Conservation (phyloP, 2,888 invertebrate species). For the Yponomeuta cagnagella region DNA sequence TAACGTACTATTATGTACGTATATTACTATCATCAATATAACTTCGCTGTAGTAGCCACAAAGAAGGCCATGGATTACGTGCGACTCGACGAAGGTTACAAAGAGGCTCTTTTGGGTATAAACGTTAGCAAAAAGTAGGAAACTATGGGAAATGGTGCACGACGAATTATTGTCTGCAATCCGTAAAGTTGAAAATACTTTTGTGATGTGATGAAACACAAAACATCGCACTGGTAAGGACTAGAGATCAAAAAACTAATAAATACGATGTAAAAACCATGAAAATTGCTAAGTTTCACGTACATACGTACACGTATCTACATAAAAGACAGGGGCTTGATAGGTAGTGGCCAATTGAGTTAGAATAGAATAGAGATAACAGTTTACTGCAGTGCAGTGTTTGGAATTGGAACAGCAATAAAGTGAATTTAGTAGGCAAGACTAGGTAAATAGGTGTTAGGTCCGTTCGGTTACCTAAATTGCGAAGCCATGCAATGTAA, state of each 20-base stretch:
- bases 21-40: neutral
- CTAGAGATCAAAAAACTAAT: too few species aligned
- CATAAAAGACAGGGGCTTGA: neutral
- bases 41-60: neutral
- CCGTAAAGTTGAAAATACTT: too few species aligned
- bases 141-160: neutral
- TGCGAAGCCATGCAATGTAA: neutral
- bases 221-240: too few species aligned
- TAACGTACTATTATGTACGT: neutral
- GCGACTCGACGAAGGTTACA: neutral
- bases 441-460: neutral
- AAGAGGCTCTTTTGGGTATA: neutral
- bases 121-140: neutral
- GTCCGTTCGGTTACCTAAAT: neutral
- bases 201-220: too few species aligned
- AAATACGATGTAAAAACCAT: too few species aligned
- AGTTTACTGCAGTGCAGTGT: neutral
- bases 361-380: neutral
- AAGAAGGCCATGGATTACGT: neutral
- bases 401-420: neutral
- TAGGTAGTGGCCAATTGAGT: neutral
- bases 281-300: too few species aligned
- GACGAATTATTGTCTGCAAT: neutral
- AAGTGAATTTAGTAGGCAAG: neutral
- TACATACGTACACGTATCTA: too few species aligned